Percentiles rank a stretch among this genome's conserved stretches.
Evolutionary conservation across 2,113 vertebrate genomes (phyloP).

Genomic region (Pituophis catenifer): DNA sequence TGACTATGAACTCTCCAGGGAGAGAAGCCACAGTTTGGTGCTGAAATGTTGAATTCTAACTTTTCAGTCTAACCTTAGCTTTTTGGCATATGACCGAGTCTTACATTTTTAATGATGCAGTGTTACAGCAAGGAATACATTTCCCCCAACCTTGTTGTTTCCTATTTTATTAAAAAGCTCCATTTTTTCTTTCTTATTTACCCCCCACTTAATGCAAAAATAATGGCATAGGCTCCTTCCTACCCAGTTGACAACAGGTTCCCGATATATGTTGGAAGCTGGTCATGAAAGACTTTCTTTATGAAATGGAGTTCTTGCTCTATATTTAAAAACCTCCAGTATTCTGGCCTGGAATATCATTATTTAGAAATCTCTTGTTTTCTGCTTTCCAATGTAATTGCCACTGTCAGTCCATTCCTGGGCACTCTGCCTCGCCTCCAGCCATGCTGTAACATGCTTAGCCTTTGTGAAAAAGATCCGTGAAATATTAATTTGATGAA

Average conservation of each 20-base stretch:
- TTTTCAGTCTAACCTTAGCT: not conserved
- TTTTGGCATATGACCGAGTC: not conserved
- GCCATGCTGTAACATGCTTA: not conserved
- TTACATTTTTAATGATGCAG: not conserved
- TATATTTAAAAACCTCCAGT: not conserved
- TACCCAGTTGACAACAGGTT: not conserved
- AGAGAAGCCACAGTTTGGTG: not conserved
- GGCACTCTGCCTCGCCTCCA: not conserved
- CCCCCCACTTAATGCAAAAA: not conserved
- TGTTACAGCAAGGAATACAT: not conserved
- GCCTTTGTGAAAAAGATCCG: not conserved
- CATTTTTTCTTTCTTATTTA: not conserved
- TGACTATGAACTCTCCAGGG: not conserved
- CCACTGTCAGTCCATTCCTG: not conserved
- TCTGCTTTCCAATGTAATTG: constrained; percentile 4
- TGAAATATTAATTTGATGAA: constrained; percentile 13
- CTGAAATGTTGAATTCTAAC: not conserved
- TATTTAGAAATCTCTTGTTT: constrained; percentile 26
- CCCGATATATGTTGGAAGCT: not conserved
- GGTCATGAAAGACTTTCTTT: not conserved
- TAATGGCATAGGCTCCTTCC: not conserved
- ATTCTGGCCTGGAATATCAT: not conserved
- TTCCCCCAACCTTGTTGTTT: not conserved
- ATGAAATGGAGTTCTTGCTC: not conserved
- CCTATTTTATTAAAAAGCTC: not conserved